Evolutionary conservation across 2,797 vertebrate genomes (phyloP).

Genomic region (Gambelia wislizenii): DNA sequence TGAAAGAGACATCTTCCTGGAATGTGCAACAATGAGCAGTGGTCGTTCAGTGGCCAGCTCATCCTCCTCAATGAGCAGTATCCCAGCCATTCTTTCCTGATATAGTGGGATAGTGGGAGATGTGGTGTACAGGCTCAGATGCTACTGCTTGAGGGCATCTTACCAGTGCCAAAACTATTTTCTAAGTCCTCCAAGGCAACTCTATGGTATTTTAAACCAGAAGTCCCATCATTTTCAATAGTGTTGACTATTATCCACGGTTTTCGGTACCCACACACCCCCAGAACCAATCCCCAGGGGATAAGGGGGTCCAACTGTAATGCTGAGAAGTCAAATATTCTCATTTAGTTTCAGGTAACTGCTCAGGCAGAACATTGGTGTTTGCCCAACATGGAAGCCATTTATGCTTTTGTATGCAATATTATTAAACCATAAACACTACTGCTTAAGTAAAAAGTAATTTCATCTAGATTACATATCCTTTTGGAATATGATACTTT

Average conservation of each 20-base stretch:
- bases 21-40: background rate
- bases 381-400: slow-evolving; percentile 28
- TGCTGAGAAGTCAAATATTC: background rate
- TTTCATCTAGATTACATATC: slow-evolving; percentile 20
- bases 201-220: no score
- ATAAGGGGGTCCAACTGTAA: background rate
- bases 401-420: slow-evolving; percentile 3
- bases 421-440: accelerated
- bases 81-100: background rate
- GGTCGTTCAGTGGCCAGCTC: background rate
- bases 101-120: background rate
- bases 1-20: background rate
- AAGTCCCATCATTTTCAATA: no score
- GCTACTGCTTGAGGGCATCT: background rate
- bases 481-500: slow-evolving; percentile 3
- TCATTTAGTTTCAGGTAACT: slow-evolving; percentile 3
- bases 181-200: no score
- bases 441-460: slow-evolving; percentile 13
- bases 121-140: background rate
- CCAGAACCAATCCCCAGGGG: no score
- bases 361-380: slow-evolving; percentile 3
- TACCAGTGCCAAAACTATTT: no score
- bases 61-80: background rate
- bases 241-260: no score
- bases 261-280: no score